Evolutionary conservation across 2,888 invertebrate genomes (phyloP).

Genomic region (Nipponacmea schrenckii): DNA sequence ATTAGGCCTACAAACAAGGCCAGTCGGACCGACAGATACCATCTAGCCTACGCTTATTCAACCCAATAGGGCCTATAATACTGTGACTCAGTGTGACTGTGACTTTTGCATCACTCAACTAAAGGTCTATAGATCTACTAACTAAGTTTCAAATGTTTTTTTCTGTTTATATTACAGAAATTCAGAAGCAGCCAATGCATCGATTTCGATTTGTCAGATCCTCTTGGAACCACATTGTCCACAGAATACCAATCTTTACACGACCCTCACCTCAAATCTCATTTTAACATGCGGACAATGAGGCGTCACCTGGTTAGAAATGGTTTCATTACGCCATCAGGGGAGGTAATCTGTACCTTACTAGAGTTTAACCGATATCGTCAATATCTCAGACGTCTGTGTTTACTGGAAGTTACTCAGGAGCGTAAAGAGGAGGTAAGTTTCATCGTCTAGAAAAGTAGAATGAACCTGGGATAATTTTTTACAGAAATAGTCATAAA

Average conservation of each 20-base stretch:
- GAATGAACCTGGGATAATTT: no score
- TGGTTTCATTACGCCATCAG: slow-evolving; percentile 73
- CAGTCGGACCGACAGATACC: no score
- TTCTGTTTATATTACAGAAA: slow-evolving; percentile 32
- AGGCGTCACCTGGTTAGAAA: slow-evolving; percentile 41
- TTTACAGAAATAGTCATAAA: no score
- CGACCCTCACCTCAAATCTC: slow-evolving; percentile 55
- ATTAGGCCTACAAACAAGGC: no score
- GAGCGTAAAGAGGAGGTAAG: slow-evolving; percentile 34
- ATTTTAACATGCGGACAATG: slow-evolving; percentile 42
- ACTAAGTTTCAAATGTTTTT: neutral
- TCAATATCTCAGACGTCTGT: slow-evolving; percentile 69
- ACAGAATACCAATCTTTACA: slow-evolving; percentile 56
- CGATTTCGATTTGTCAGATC: slow-evolving; percentile 59
- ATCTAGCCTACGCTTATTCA: no score
- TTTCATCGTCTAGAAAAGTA: no score
- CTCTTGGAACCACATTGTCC: slow-evolving; percentile 45
- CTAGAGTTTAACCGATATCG: slow-evolving; percentile 77
- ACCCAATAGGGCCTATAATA: no score
- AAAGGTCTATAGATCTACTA: no score
- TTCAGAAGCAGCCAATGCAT: slow-evolving; percentile 40
- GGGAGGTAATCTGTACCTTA: slow-evolving; percentile 75
- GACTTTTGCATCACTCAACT: no score
- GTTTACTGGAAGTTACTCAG: slow-evolving; percentile 42
- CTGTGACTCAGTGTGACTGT: no score